phyloP scores from a whole-genome alignment of 2,888 invertebrate species.

The Syrphus vitripennis region DNA sequence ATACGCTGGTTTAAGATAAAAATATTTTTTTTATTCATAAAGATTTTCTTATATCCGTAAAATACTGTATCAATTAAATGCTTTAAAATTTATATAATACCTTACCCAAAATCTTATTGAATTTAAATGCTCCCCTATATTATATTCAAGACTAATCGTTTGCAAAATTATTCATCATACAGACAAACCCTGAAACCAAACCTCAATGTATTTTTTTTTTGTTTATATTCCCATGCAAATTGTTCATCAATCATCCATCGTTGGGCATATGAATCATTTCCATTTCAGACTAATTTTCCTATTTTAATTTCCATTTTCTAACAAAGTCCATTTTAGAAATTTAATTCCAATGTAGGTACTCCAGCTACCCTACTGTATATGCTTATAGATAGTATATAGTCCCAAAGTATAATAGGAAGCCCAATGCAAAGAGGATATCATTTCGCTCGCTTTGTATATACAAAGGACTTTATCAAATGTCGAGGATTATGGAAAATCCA shows the following conservation, averaged over 20 bases:
- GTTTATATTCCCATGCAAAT: constrained; percentile 27
- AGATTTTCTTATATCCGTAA: no score
- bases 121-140: neutral
- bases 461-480: constrained; percentile 25
- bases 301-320: constrained; percentile 23
- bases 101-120: neutral
- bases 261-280: constrained; percentile 32
- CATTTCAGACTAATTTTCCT: constrained; percentile 31
- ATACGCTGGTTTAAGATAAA: no score
- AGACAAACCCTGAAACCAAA: constrained; percentile 6
- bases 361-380: neutral
- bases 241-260: constrained; percentile 39
- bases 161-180: neutral
- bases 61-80: neutral
- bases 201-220: constrained; percentile 14
- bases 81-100: no score
- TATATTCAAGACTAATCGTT: neutral
- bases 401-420: neutral
- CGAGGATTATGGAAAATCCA: constrained; percentile 39
- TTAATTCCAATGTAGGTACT: neutral
- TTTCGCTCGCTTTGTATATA: neutral
- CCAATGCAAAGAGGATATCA: constrained; percentile 12
- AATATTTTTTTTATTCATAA: no score
- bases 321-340: constrained; percentile 23
- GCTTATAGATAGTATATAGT: neutral